A percentile compares a stretch with the other conserved stretches of the same genome.
Conservation (phyloP, 2,888 invertebrate species). For the Diadegma fenestrale region DNA sequence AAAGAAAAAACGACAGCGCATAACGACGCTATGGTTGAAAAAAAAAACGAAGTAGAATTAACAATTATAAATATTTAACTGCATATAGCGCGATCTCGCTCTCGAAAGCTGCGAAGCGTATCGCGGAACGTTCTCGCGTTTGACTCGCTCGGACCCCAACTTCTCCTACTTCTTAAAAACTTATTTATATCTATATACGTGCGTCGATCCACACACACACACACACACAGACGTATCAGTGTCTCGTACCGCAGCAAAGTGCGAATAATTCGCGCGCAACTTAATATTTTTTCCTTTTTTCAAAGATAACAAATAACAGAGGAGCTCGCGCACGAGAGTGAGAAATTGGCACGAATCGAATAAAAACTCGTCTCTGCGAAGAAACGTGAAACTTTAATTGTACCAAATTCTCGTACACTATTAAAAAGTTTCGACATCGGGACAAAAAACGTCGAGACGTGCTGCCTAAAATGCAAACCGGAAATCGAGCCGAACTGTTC, state of each 20-base stretch:
- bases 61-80: conserved; percentile 46
- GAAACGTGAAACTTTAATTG: not conserved
- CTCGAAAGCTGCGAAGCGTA: conserved; percentile 71
- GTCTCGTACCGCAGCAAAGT: not conserved
- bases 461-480: not conserved
- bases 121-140: conserved; percentile 52
- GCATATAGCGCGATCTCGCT: conserved; percentile 53
- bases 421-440: conserved; percentile 6
- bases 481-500: not conserved
- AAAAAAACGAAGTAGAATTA: conserved; percentile 4
- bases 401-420: not conserved
- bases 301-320: conserved; percentile 38
- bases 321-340: conserved; percentile 27
- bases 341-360: conserved; percentile 15
- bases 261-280: conserved; percentile 54
- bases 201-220: not conserved
- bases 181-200: not conserved
- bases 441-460: not conserved
- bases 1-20: conserved; percentile 23
- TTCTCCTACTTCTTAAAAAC: not conserved
- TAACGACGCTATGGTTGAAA: conserved; percentile 20
- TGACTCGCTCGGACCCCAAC: conserved; percentile 4
- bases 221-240: not conserved
- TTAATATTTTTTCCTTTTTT: conserved; percentile 49
- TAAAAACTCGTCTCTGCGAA: not conserved